Evolutionary conservation across 2,113 vertebrate genomes (phyloP), one percentile per base, ranked within the genome.

Genomic region (Boulengeromyrus knoepffleri): DNA sequence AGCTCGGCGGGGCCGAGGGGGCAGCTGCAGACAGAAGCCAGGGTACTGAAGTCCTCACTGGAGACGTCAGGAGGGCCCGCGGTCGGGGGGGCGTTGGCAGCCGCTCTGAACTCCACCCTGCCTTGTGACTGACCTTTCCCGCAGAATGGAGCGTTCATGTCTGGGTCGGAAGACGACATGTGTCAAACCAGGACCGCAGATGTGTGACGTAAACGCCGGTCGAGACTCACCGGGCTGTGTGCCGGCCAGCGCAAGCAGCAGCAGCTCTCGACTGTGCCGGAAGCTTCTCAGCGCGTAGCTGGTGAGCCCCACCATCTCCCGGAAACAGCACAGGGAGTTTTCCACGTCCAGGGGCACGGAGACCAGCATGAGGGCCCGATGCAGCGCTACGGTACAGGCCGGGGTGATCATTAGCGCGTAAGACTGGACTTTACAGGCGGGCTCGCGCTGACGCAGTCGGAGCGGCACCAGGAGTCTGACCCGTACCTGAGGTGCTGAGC

Each of bases 301-400:
- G 89, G 93, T 95, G 91, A 95, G 96, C 93, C 96, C 93, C 84
- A 98, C 85, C 49, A 95, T 95, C 94, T 98, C 95, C 92, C 94
- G 95, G 92, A 98, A 99, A 92, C 95, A 97, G 88, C 92, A 92
- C 93, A 99, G 93, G 1, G 97, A 97, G 91, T 98, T 96, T 10
- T 95, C 93, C 91, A 98, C 95, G 88, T 98, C 96, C 93, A 99
- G 91, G 4, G 98, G 99, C 85, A 99, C 97, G 19, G 93, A 95
- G 87, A 97, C 92, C 1, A 97, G 92, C 7, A 91, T 91, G 95
- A 96, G 96, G 36, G 95, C 94, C 86, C 66, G 92, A 50, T 62
- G 92, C 1, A 45, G 19, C 89, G 96, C 97, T 97, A 93, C 47
- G 10, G 31, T 9, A 56, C 2, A n/a, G 36, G 90, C 21, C 91